These are phyloP conservation scores for Callopanchax toddi DNA, from an alignment of 2,113 vertebrate species.

Conservation along the genomic window DNA sequence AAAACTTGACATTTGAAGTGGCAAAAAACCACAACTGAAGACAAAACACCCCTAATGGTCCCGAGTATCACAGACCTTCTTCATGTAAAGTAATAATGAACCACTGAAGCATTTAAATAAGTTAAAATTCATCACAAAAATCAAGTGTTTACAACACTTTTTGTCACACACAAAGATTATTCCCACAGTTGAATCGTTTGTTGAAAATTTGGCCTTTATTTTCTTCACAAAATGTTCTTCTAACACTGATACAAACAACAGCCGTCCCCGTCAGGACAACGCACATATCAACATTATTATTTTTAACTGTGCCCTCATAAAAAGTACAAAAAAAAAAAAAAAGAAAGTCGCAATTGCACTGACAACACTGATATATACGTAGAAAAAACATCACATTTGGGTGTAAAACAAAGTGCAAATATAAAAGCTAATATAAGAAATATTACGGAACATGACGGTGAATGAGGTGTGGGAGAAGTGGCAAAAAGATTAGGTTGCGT, in stretches of 20 bases:
- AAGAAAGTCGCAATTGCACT: constrained; percentile 72
- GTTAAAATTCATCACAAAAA: background rate
- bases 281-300: constrained; percentile 33
- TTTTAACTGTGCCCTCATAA: constrained; percentile 65
- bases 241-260: constrained; percentile 71
- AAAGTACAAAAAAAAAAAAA: constrained; percentile 62
- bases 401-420: constrained; percentile 72
- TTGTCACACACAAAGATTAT: constrained; percentile 67
- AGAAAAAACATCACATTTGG: constrained; percentile 65
- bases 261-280: constrained; percentile 44
- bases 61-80: background rate
- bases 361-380: constrained; percentile 44
- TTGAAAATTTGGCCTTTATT: constrained; percentile 76
- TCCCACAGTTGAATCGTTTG: constrained; percentile 64
- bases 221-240: constrained; percentile 35
- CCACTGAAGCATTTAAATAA: too few relatives aligned
- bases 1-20: background rate
- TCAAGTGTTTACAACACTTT: constrained; percentile 21
- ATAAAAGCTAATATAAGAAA: constrained; percentile 69
- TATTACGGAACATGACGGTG: constrained; percentile 54
- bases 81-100: background rate
- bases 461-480: constrained; percentile 68
- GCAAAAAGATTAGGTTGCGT: constrained; percentile 64
- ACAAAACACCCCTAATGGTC: too few relatives aligned
- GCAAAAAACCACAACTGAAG: background rate